Evolutionary conservation across 2,797 vertebrate species (phyloP).

Genomic region (Taeniopygia guttata): DNA sequence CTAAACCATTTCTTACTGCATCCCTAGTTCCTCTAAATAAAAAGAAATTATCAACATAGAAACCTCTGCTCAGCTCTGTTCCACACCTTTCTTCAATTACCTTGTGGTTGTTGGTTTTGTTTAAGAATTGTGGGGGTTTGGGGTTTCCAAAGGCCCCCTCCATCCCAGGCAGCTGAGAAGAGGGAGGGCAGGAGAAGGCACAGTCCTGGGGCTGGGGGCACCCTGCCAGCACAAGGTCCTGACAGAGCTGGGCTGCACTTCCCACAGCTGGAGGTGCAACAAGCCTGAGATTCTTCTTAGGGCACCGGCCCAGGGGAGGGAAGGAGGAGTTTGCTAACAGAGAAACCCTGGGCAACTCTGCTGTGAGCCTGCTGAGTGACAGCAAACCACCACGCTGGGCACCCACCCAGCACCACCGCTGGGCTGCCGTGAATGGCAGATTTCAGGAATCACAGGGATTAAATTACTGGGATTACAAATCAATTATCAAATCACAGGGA

Average conservation of each 20-base stretch:
- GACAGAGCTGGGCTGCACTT: fast-evolving
- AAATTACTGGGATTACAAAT: not conserved
- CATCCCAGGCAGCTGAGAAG: no score
- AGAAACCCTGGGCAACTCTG: not conserved
- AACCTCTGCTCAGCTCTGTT: not conserved
- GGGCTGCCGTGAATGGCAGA: not conserved
- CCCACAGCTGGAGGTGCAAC: fast-evolving
- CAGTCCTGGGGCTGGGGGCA: fast-evolving
- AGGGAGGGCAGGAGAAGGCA: not conserved
- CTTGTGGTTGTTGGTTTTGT: not conserved
- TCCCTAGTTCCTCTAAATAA: not conserved
- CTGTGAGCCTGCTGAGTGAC: not conserved
- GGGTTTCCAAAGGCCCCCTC: not conserved
- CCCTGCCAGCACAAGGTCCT: not conserved
- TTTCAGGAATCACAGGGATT: not conserved
- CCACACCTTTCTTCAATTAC: not conserved
- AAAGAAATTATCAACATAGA: not conserved
- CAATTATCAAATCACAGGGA: not conserved
- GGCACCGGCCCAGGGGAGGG: not conserved
- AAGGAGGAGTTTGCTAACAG: not conserved
- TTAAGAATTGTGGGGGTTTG: not conserved
- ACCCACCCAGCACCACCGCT: not conserved
- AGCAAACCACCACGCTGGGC: not conserved
- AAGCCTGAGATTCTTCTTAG: not conserved
- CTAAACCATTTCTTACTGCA: not conserved